Conservation (phyloP, 1,140 invertebrate genomes). For the Zaprionus gabonicus region DNA sequence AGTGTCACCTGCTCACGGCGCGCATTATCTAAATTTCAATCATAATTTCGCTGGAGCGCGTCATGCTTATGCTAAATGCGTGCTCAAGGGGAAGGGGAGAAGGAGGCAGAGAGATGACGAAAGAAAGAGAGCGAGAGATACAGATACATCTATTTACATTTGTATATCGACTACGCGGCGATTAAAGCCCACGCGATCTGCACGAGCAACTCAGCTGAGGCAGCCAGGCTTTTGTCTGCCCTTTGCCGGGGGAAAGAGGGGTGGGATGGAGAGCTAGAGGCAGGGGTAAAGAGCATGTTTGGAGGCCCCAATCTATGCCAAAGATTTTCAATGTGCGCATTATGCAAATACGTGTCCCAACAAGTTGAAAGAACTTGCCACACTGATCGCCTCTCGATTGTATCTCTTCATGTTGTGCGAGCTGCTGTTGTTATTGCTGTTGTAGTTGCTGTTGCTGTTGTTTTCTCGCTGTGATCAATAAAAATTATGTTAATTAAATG, state of each 20-base stretch:
- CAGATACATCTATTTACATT: slow-evolving; percentile 19
- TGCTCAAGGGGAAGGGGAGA: background rate
- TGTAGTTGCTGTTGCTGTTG: slow-evolving; percentile 46
- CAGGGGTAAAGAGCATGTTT: slow-evolving; percentile 8
- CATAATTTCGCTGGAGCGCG: slow-evolving; percentile 66
- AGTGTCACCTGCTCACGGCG: slow-evolving; percentile 20
- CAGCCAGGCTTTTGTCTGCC: slow-evolving; percentile 40
- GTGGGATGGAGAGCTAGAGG: background rate
- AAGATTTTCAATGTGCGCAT: slow-evolving; percentile 69
- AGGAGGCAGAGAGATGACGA: background rate
- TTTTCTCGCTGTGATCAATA: slow-evolving; percentile 67
- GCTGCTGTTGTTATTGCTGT: slow-evolving; percentile 16
- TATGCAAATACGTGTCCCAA: slow-evolving; percentile 64
- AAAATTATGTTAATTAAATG: slow-evolving; percentile 83
- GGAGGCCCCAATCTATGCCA: slow-evolving; percentile 47
- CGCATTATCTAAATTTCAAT: slow-evolving; percentile 77
- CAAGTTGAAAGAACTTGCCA: slow-evolving; percentile 77
- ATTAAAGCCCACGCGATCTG: slow-evolving; percentile 75
- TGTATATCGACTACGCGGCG: slow-evolving; percentile 34
- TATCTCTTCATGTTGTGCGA: slow-evolving; percentile 14
- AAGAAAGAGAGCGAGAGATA: background rate
- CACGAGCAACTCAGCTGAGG: slow-evolving; percentile 7
- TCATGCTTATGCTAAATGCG: background rate
- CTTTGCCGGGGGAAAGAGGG: slow-evolving; percentile 1
- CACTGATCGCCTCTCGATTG: slow-evolving; percentile 48